Conservation (phyloP, 1,140 invertebrate species). For the Andrena cerasifolii region DNA sequence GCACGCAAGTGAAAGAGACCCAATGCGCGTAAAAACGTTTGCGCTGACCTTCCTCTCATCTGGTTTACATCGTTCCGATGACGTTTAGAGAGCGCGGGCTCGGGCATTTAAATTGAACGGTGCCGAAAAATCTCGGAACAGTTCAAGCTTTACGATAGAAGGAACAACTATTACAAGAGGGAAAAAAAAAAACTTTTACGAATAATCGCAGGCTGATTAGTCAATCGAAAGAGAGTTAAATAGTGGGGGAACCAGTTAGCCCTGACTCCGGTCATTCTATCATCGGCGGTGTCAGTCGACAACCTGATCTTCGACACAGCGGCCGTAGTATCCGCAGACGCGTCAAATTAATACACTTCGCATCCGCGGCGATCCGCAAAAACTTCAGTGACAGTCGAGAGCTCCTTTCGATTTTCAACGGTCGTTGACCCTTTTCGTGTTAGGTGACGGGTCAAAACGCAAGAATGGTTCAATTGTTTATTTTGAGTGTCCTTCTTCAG, state of each 20-base stretch:
- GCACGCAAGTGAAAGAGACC: too few species aligned
- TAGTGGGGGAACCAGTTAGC: constrained; percentile 66
- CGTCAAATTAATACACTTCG: background rate
- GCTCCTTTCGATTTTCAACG: background rate
- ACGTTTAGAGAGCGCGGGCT: background rate
- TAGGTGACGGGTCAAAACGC: too few species aligned
- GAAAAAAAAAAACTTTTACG: background rate
- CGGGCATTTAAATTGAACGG: background rate
- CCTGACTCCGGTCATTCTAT: constrained; percentile 59
- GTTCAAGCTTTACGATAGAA: background rate
- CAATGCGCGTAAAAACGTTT: too few species aligned
- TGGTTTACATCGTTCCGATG: background rate
- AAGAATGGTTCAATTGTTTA: constrained; percentile 29
- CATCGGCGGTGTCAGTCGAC: constrained; percentile 52
- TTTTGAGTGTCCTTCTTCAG: background rate
- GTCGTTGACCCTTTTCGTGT: too few species aligned
- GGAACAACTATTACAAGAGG: background rate
- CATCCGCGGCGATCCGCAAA: background rate
- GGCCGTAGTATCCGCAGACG: background rate
- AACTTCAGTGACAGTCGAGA: background rate
- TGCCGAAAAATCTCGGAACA: background rate
- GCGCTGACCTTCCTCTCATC: background rate
- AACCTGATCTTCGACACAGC: constrained; percentile 19
- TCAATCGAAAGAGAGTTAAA: background rate
- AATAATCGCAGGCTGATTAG: constrained; percentile 11